These are phyloP conservation scores for Labeo rohita DNA, from an alignment of 2,113 vertebrate species.

Conservation along the genomic window DNA sequence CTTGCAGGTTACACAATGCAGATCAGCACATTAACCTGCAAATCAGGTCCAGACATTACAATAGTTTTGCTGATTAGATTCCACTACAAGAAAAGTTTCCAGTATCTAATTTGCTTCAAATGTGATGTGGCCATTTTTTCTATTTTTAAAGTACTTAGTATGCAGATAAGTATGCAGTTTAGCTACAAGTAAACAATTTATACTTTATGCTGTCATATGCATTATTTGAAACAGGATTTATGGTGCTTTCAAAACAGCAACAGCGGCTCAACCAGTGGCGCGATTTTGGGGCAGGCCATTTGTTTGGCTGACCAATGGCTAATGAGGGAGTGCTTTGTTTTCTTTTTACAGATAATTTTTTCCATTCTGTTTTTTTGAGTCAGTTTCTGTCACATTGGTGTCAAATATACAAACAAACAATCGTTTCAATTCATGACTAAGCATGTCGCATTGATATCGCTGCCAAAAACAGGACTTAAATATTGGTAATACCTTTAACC, in stretches of 20 bases:
- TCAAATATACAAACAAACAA: neutral
- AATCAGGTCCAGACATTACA: neutral
- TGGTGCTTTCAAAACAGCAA: neutral
- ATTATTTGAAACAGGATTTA: neutral
- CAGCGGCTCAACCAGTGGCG: neutral
- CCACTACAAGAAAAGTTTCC: neutral
- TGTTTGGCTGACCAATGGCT: neutral
- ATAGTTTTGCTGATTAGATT: neutral
- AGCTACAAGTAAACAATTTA: neutral
- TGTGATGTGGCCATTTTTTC: neutral
- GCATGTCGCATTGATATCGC: neutral
- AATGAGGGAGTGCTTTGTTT: neutral
- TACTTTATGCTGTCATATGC: neutral
- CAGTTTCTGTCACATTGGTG: neutral
- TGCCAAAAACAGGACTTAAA: slow-evolving; percentile 17
- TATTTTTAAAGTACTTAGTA: neutral
- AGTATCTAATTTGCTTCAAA: neutral
- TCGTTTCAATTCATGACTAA: neutral
- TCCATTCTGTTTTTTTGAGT: neutral
- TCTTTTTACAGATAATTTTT: neutral
- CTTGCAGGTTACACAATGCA: neutral
- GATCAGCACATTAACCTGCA: neutral
- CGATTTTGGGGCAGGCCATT: neutral
- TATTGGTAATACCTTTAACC: neutral
- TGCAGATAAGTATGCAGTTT: neutral